Evolutionary conservation across 2,113 vertebrate genomes (phyloP).

Genomic region (Camelus dromedarius): DNA sequence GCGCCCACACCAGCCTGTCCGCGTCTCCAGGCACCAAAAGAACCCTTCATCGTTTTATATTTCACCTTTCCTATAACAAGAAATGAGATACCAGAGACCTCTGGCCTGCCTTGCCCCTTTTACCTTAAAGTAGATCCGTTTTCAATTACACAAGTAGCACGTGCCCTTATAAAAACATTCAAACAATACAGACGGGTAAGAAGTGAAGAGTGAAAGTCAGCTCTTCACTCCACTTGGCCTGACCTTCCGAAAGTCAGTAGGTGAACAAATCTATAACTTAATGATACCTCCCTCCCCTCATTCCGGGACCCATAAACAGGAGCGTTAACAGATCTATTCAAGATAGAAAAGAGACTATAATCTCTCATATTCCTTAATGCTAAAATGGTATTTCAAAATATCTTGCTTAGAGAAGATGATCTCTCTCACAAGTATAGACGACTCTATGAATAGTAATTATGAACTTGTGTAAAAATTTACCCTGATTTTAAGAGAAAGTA

Average conservation of each 20-base stretch:
- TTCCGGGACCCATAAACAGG: not conserved
- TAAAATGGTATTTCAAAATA: not conserved
- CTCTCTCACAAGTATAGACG: not conserved
- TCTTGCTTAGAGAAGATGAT: not conserved
- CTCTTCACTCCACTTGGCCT: not conserved
- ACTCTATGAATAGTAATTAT: not conserved
- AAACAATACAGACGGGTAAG: not conserved
- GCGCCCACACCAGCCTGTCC: not conserved
- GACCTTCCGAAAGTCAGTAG: not conserved
- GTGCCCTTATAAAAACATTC: not conserved
- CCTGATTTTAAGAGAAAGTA: conserved; percentile 12
- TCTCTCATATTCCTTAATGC: not conserved
- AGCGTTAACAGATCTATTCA: not conserved
- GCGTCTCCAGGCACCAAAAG: not conserved
- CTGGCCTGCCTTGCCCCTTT: not conserved
- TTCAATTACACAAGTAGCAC: not conserved
- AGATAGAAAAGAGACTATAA: not conserved
- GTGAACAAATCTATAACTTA: not conserved
- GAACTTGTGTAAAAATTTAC: not conserved
- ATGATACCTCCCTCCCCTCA: not conserved
- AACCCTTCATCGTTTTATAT: not conserved
- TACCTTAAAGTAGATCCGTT: not conserved
- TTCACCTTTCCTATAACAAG: not conserved
- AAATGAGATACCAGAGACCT: not conserved
- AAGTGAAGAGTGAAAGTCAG: not conserved